phyloP scores from a whole-genome alignment of 2,113 vertebrate genomes.

The Laticauda laticaudata region DNA sequence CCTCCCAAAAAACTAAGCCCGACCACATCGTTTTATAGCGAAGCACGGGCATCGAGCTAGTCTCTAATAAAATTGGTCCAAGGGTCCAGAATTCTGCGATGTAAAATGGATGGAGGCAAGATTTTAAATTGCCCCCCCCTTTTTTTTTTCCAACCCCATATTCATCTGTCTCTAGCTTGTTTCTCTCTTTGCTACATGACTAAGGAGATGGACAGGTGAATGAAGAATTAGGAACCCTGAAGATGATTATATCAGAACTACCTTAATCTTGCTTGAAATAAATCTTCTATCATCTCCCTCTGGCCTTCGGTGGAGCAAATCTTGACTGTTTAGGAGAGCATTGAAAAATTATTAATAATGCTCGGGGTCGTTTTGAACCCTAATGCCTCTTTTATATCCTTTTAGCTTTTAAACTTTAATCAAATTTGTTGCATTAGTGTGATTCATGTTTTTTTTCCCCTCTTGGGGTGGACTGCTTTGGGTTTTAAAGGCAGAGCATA shows the following conservation, averaged over 20 bases:
- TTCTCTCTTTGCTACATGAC: not conserved
- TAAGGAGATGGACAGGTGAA: not conserved
- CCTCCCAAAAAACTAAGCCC: too few relatives aligned
- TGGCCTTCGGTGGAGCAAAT: not conserved
- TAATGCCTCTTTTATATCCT: not conserved
- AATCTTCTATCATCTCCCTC: not conserved
- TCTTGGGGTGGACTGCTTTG: not conserved
- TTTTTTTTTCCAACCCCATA: not conserved
- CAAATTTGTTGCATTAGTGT: not conserved
- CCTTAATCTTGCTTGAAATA: not conserved
- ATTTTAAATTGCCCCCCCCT: not conserved
- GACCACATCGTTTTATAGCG: too few relatives aligned
- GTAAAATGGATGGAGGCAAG: not conserved
- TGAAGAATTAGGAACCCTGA: not conserved
- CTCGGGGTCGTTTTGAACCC: not conserved
- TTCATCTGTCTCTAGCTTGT: not conserved
- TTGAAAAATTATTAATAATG: not conserved
- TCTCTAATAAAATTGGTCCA: not conserved
- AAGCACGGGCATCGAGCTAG: too few relatives aligned
- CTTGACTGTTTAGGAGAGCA: not conserved
- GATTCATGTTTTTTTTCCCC: too few relatives aligned
- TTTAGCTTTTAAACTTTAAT: not conserved
- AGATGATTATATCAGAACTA: fast-evolving
- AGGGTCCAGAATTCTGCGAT: not conserved
- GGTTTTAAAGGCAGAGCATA: not conserved